phyloP scores from a whole-genome alignment of 2,888 invertebrate species.

The Drosophila lacicola region DNA sequence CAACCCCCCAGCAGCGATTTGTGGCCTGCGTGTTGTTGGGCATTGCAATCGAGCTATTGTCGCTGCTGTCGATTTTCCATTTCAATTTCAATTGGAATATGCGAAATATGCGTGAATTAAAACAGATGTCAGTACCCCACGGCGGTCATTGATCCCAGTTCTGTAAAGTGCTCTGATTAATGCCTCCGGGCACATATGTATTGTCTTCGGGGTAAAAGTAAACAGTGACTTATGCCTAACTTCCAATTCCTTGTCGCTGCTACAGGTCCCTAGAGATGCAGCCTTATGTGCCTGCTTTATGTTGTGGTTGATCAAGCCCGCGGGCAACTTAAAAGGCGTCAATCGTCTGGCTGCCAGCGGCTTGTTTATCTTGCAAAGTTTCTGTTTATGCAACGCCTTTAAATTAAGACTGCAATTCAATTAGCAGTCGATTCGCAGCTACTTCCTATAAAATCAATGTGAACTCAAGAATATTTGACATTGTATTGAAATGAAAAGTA shows the following conservation, averaged over 20 bases:
- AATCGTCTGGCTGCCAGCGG: constrained; percentile 6
- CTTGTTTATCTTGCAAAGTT: constrained; percentile 56
- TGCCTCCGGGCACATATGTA: constrained; percentile 32
- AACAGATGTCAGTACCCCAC: constrained; percentile 63
- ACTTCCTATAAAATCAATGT: neutral
- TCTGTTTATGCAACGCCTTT: constrained; percentile 46
- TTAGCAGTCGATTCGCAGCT: constrained; percentile 10
- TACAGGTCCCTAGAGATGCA: constrained; percentile 39
- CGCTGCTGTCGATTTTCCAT: constrained; percentile 33
- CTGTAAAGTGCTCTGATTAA: constrained; percentile 64
- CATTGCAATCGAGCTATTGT: constrained; percentile 39
- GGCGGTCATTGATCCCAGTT: constrained; percentile 65
- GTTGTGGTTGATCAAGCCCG: constrained; percentile 24
- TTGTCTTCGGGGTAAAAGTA: constrained; percentile 42
- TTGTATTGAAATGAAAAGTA: neutral
- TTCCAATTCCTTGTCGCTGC: constrained; percentile 7
- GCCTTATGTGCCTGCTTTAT: constrained; percentile 19
- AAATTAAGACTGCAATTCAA: constrained; percentile 36
- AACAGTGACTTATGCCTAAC: constrained; percentile 57
- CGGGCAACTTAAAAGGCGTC: constrained; percentile 14
- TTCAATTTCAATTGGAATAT: constrained; percentile 47
- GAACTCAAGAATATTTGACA: neutral
- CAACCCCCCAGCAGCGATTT: constrained; percentile 40
- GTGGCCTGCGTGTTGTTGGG: constrained; percentile 38
- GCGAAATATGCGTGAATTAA: constrained; percentile 61